These are phyloP conservation scores for Mimas tiliae DNA, from an alignment of 2,888 invertebrate species.

Conservation along the genomic window DNA sequence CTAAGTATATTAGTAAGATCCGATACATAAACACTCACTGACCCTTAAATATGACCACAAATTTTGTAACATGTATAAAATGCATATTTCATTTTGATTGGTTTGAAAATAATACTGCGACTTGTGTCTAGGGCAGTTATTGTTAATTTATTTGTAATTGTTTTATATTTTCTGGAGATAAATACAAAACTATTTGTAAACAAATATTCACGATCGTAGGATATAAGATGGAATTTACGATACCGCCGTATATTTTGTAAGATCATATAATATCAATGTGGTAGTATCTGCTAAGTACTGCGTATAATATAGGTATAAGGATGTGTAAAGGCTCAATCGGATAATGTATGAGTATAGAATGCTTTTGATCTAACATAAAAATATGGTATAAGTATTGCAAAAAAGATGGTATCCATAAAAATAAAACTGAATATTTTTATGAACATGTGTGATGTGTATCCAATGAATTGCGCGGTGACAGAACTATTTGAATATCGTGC, in stretches of 20 bases:
- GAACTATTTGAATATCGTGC: too few species aligned
- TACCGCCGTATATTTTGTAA: not conserved
- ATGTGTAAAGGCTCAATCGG: slow-evolving; percentile 37
- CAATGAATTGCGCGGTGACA: too few species aligned
- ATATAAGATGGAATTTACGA: not conserved
- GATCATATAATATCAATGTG: not conserved
- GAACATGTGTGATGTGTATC: too few species aligned
- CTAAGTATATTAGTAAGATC: too few species aligned
- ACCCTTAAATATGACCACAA: too few species aligned
- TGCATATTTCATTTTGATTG: not conserved
- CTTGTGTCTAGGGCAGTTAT: not conserved
- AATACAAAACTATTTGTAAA: slow-evolving; percentile 5
- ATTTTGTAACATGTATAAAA: too few species aligned
- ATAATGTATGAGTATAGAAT: slow-evolving; percentile 32
- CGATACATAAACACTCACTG: too few species aligned
- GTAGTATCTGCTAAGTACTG: not conserved
- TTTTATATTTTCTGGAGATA: not conserved
- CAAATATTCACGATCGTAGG: not conserved
- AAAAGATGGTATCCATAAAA: too few species aligned
- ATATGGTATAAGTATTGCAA: not conserved
- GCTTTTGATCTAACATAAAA: slow-evolving; percentile 35
- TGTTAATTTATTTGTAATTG: too few species aligned
- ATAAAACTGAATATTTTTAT: too few species aligned
- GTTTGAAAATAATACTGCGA: not conserved
- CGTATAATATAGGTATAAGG: not conserved